A percentile compares a stretch with the other conserved stretches of the same genome.
Evolutionary conservation across 1,140 invertebrate species (phyloP).

Genomic region (Drosophila pandora): DNA sequence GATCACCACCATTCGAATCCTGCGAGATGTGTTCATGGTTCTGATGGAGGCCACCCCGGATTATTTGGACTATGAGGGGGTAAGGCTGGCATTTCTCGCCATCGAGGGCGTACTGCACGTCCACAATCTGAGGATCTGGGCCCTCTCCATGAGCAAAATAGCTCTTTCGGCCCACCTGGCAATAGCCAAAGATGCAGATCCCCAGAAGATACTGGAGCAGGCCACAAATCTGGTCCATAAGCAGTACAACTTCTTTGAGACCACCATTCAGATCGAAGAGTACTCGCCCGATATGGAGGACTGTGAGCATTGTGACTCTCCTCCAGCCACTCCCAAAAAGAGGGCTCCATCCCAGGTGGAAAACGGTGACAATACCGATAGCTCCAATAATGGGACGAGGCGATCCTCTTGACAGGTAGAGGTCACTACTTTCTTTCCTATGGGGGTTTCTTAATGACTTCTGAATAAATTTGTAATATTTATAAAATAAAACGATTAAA

Average conservation of each 20-base stretch:
- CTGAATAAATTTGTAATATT: neutral
- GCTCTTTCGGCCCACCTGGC: slow-evolving; percentile 96
- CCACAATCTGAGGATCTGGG: slow-evolving; percentile 98
- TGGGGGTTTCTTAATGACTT: too few species aligned
- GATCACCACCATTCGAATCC: slow-evolving; percentile 90
- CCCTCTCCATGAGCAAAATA: slow-evolving; percentile 96
- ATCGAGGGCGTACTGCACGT: slow-evolving; percentile 95
- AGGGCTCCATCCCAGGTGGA: slow-evolving; percentile 2
- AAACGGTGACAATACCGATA: neutral
- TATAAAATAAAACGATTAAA: neutral
- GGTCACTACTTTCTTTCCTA: too few species aligned
- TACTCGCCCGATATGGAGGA: slow-evolving; percentile 95
- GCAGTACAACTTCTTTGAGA: slow-evolving; percentile 96
- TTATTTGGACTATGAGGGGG: slow-evolving; percentile 72
- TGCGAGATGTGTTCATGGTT: slow-evolving; percentile 90
- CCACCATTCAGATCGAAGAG: slow-evolving; percentile 98
- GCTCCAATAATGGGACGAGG: neutral
- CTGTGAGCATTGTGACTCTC: slow-evolving; percentile 90
- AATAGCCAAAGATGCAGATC: slow-evolving; percentile 90
- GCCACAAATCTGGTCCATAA: slow-evolving; percentile 93
- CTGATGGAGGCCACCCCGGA: slow-evolving; percentile 97
- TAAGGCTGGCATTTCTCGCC: slow-evolving; percentile 88
- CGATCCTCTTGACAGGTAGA: neutral
- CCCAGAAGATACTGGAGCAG: slow-evolving; percentile 91
- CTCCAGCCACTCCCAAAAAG: neutral